Evolutionary conservation across 1,140 invertebrate genomes (phyloP), one percentile per base, ranked within the genome.

Genomic region (Dermatophagoides farinae): DNA sequence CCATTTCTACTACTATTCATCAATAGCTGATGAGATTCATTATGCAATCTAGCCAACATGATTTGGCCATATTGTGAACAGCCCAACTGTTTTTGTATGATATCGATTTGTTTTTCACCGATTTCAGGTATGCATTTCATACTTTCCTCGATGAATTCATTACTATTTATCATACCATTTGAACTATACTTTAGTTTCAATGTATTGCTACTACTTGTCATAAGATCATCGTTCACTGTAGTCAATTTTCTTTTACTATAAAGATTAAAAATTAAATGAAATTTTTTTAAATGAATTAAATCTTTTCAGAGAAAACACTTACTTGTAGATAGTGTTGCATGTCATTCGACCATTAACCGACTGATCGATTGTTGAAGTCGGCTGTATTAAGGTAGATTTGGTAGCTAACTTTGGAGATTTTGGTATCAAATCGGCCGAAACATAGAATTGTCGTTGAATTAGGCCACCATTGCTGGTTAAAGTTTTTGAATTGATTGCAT

Each of bases 281-380:
- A 51, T n/a, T n/a, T n/a, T n/a, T n/a, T 31, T 31, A 2, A 31
- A 31, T 31, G 2, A 4, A 31, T 31, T 8, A 31, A 31, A 31
- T 31, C 31, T 31, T 31, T 31, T 31, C 31, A 4, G 31, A 43
- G 10, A 43, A 4, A 20, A 38, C 23, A 55, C 53, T 55, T 55
- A 55, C 53, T 55, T 55, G 14, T 55, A 55, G 41, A 55, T 55
- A 23, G 53, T 55, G n/a, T 55, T 55, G 14, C 14, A 55, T 39
- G 53, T 55, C 53, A 55, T 55, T 4, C 53, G 14, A 14, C 38
- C 38, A 40, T n/a, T 44, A n/a, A 4, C 5, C 16, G n/a, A 5
- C 23, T 43, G 53, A n/a, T 55, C 53, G 12, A 44, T 20, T 55
- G 53, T 23, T 20, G 47, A 20, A 25, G 6, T 50, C 6, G 47